Base-by-base conservation (phyloP, 2,113 vertebrate species). In the Python bivittatus region DNA sequence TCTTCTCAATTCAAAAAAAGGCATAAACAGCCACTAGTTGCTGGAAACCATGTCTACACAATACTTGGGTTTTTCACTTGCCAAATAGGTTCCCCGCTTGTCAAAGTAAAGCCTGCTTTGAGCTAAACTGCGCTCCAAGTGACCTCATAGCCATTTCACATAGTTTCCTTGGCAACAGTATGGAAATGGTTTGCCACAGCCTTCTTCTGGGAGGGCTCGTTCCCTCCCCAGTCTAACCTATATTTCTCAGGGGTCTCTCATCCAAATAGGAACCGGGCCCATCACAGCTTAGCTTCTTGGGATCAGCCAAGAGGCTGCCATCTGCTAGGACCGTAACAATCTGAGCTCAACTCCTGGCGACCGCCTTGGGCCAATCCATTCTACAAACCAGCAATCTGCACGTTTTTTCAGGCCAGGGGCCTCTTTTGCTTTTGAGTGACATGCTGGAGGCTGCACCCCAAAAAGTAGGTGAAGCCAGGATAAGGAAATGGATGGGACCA, bases 41-140 rank as follows among this genome's bases (percentile, higher is more conserved):
- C 15, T 27, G 44, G 23, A n/a, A 91, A 91, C 25, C 33, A 0
- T 0, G 9, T 68, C 1, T 8, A 15, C n/a, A 17, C 4, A 25
- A 29, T 22, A 23, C 17, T 29, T 20, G 44, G 56, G 38, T 95
- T 95, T 91, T 72, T 92, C 9, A 6, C 33, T 33, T 38, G 33
- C 38, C 33, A 38, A 79, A 79, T 42, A 38, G 72, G 72, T 22
- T 22, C 2, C 33, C 17, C 33, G 42, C 17, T 79, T 3, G 33
- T 42, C 72, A 3, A 79, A 79, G 33, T 22, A 22, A 79, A 79
- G 33, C 33, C 22, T 79, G 6, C 72, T 79, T 42, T 1, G 33
- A 79, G 72, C 33, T 7, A 42, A 79, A 42, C 72, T 42, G 33
- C 33, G 10, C 33, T 79, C 72, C 17, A 42, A 22, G 33, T 79